Base-by-base conservation (phyloP, 2,113 vertebrate genomes). In the Dolichotis patagonum region DNA sequence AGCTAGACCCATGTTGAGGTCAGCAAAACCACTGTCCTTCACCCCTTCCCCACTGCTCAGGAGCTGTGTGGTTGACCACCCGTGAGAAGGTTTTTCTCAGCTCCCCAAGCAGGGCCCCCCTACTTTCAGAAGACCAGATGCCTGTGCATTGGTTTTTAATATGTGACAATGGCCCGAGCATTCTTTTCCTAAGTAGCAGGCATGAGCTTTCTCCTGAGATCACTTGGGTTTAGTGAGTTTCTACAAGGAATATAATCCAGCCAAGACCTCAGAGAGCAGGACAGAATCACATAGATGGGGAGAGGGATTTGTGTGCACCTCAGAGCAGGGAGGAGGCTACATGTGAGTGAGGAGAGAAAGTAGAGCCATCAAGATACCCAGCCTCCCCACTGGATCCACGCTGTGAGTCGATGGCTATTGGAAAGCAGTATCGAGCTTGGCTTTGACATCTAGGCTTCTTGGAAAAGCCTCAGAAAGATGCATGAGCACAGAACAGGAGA, bases 181-280 rank as follows among this genome's bases (percentile, higher is more conserved):
- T 52, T 67, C 30, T 83, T 84, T 78, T 63, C 19, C 38, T 63
- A 73, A 54, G 35, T 54, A 92, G 32, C 56, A 78, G 43, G 52
- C 19, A 56, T 43, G 17, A 91, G 22, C 60, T 78, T 88, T 78
- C 86, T 97, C 46, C 82, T 87, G 80, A 90, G 67, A 58, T 88
- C 30, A 3, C 8, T 93, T 95, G 56, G 46, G n/a, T 89, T 89
- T 71, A 82, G 28, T 90, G 63, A 90, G n/a, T 63, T 85, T 43
- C 52, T 75, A 0, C 10, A 85, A 63, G 63, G 94, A 90, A 22
- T 83, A 62, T 41, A 28, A 35, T 19, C 58, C 41, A 32, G 16
- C 32, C 60, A 32, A 95, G 41, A 1, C 24, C 67, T 80, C 62
- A 80, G 2, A 78, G 46, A 28, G 85, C 88, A 88, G 26, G 22